Conservation (phyloP, 2,888 invertebrate genomes). For the Pharmacophagus antenor region DNA sequence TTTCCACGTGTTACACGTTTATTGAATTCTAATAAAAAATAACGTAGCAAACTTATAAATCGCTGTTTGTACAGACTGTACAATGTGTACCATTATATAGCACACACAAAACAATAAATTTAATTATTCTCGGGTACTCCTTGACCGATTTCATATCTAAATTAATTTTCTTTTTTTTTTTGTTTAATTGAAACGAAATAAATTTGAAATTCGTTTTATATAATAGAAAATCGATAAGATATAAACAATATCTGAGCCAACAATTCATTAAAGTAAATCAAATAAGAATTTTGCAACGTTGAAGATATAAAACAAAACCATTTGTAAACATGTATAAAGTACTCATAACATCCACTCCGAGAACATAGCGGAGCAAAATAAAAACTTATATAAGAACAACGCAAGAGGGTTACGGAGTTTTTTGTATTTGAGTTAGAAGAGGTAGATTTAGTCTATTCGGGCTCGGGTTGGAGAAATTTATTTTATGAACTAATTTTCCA, state of each 20-base stretch:
- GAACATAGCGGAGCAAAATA: constrained; percentile 26
- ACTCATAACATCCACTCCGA: constrained; percentile 11
- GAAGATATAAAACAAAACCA: background rate
- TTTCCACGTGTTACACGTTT: constrained; percentile 58
- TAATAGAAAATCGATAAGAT: no score
- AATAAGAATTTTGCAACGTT: background rate
- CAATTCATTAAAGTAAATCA: background rate
- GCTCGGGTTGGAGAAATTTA: constrained; percentile 55
- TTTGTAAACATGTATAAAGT: constrained; percentile 3
- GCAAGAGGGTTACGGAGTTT: constrained; percentile 19
- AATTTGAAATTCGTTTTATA: no score
- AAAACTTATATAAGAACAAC: constrained; percentile 38
- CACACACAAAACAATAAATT: background rate
- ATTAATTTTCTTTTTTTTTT: no score
- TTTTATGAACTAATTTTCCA: constrained; percentile 77
- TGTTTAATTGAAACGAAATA: no score
- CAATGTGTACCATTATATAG: background rate
- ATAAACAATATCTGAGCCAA: background rate
- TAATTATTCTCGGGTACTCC: no score
- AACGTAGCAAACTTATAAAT: constrained; percentile 42
- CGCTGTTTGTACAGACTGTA: constrained; percentile 29
- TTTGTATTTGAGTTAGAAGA: constrained; percentile 41
- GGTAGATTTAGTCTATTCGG: constrained; percentile 47
- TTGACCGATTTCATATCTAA: no score
- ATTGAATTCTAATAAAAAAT: constrained; percentile 64